Evolutionary conservation across 2,888 invertebrate genomes (phyloP).

Genomic region (Drosophila barbarae): DNA sequence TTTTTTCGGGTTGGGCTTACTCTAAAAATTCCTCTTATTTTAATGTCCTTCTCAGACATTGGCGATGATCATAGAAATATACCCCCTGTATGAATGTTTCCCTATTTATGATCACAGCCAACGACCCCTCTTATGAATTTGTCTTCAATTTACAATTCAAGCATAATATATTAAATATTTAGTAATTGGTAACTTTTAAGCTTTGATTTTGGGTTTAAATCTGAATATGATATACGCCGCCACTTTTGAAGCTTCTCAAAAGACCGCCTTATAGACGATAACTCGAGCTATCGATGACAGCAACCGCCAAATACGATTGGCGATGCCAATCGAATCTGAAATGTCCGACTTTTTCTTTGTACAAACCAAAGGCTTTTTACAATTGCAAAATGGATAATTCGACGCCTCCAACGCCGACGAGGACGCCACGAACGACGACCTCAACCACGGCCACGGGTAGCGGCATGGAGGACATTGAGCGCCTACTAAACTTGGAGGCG

Average conservation of each 20-base stretch:
- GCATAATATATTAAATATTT: not conserved
- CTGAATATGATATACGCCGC: no score
- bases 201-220: no score
- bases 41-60: not conserved
- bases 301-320: not conserved
- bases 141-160: not conserved
- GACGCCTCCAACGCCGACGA: conserved; percentile 1
- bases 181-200: no score
- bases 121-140: not conserved
- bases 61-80: not conserved
- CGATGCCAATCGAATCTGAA: not conserved
- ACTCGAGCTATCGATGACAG: not conserved
- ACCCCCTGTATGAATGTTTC: conserved; percentile 19
- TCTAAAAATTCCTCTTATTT: not conserved
- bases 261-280: not conserved
- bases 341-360: not conserved
- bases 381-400: not conserved
- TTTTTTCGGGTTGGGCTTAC: not conserved
- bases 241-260: no score
- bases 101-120: conserved; percentile 6
- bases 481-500: conserved; percentile 71
- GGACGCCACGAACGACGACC: not conserved
- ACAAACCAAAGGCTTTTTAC: no score
- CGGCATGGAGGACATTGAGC: conserved; percentile 65
- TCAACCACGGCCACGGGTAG: not conserved